Percentiles rank a stretch among this genome's conserved stretches.
Evolutionary conservation across 1,140 invertebrate genomes (phyloP).

Genomic region (Cyclargus thomasi): DNA sequence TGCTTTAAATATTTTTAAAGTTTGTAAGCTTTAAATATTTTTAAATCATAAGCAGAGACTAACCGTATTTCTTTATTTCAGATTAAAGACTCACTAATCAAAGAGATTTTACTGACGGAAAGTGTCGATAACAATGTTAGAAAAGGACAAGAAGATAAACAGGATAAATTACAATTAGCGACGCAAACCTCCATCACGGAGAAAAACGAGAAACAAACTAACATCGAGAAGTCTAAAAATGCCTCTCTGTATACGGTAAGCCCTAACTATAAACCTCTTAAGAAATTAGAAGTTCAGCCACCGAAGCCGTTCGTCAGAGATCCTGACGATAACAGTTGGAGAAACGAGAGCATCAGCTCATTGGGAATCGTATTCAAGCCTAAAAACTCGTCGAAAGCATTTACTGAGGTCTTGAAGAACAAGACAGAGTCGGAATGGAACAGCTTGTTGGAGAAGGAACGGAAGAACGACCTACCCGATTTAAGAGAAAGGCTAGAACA

Average conservation of each 20-base stretch:
- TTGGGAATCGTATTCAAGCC: constrained; percentile 68
- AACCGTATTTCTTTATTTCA: constrained; percentile 27
- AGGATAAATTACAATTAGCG: constrained; percentile 15
- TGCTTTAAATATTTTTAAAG: neutral
- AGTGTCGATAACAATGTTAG: constrained; percentile 42
- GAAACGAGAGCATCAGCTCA: constrained; percentile 65
- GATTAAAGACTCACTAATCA: constrained; percentile 52
- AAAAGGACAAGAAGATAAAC: constrained; percentile 27
- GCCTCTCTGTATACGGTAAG: constrained; percentile 45
- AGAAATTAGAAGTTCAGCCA: constrained; percentile 59
- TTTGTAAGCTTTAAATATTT: neutral
- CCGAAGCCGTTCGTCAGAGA: constrained; percentile 53
- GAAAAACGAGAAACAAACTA: constrained; percentile 36
- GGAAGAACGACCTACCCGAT: constrained; percentile 49
- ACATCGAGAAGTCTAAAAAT: constrained; percentile 38
- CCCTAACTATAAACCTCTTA: constrained; percentile 59
- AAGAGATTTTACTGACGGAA: constrained; percentile 50
- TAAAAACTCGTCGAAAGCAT: constrained; percentile 62
- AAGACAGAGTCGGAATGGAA: constrained; percentile 60
- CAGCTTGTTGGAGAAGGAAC: constrained; percentile 42
- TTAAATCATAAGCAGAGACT: neutral
- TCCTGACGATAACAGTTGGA: constrained; percentile 66
- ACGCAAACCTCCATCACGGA: neutral
- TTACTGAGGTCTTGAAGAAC: constrained; percentile 64
- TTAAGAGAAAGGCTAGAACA: constrained; percentile 57